Evolutionary conservation across 2,113 vertebrate species (phyloP).

Genomic region (Spermophilus dauricus): DNA sequence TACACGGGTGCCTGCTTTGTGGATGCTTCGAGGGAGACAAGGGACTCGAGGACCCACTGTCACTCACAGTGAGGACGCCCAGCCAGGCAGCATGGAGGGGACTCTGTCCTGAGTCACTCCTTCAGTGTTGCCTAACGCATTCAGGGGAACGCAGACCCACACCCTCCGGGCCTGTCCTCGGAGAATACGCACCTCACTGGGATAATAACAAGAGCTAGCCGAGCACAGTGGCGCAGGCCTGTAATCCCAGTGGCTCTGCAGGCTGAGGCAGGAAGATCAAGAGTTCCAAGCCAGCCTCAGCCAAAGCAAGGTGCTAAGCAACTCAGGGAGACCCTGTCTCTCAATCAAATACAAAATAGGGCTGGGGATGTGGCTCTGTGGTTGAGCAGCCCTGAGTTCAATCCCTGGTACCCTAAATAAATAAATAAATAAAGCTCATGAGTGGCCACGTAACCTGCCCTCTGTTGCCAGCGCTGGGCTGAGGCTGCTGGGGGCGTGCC

Average conservation of each 20-base stretch:
- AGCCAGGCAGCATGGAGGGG: rapidly evolving
- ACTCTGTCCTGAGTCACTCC: not conserved
- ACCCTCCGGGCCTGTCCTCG: rapidly evolving
- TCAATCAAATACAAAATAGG: too few species aligned
- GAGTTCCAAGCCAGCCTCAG: too few species aligned
- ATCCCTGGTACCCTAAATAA: too few species aligned
- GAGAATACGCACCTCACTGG: rapidly evolving
- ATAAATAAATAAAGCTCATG: too few species aligned
- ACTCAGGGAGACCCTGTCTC: too few species aligned
- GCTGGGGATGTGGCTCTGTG: too few species aligned
- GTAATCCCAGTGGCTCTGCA: too few species aligned
- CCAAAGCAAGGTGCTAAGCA: too few species aligned
- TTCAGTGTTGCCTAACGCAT: too few species aligned
- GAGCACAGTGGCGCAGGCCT: too few species aligned
- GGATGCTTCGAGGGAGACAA: not conserved
- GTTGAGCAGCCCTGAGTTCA: too few species aligned
- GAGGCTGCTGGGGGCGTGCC: not conserved
- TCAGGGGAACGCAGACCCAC: rapidly evolving
- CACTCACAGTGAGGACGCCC: not conserved
- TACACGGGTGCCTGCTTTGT: rapidly evolving
- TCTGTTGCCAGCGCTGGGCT: not conserved
- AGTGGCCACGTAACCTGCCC: not conserved
- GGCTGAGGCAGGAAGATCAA: too few species aligned
- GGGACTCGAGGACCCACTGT: not conserved
- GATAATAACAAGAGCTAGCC: not conserved